Evolutionary conservation across 2,888 invertebrate species (phyloP).

Genomic region (Mystacides longicornis): DNA sequence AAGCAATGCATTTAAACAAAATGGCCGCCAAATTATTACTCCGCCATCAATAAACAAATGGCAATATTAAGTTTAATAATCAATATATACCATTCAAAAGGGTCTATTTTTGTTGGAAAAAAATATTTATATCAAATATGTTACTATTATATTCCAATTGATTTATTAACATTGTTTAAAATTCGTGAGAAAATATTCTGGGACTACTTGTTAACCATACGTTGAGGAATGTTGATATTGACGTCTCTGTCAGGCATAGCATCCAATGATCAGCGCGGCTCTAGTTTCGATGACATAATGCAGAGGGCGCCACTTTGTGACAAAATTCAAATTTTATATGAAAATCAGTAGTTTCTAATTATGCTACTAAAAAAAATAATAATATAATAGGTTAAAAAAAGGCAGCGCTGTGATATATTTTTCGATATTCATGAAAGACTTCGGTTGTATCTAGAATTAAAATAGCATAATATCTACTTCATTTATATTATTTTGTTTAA

Average conservation of each 20-base stretch:
- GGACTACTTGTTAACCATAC: slow-evolving; percentile 23
- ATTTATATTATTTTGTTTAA: too few species aligned
- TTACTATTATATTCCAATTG: neutral
- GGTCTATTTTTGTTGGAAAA: neutral
- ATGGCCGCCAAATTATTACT: slow-evolving; percentile 38
- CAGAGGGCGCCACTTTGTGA: slow-evolving; percentile 3
- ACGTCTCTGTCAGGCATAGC: too few species aligned
- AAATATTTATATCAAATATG: slow-evolving; percentile 5
- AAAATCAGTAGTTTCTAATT: too few species aligned
- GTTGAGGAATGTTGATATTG: slow-evolving; percentile 47
- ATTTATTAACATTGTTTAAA: slow-evolving; percentile 1
- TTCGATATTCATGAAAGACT: too few species aligned
- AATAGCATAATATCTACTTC: too few species aligned
- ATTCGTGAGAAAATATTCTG: slow-evolving; percentile 24
- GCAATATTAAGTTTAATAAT: neutral
- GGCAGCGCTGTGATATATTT: too few species aligned
- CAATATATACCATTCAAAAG: neutral
- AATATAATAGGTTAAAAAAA: too few species aligned
- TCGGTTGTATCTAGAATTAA: too few species aligned
- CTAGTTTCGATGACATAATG: neutral
- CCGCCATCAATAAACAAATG: slow-evolving; percentile 22
- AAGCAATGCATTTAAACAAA: slow-evolving; percentile 48
- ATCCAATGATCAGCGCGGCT: slow-evolving; percentile 34
- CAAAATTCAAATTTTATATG: too few species aligned
- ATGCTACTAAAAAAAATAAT: too few species aligned